These are phyloP conservation scores for Drosophila ustulata DNA, from an alignment of 2,888 invertebrate genomes.

Conservation along the genomic window DNA sequence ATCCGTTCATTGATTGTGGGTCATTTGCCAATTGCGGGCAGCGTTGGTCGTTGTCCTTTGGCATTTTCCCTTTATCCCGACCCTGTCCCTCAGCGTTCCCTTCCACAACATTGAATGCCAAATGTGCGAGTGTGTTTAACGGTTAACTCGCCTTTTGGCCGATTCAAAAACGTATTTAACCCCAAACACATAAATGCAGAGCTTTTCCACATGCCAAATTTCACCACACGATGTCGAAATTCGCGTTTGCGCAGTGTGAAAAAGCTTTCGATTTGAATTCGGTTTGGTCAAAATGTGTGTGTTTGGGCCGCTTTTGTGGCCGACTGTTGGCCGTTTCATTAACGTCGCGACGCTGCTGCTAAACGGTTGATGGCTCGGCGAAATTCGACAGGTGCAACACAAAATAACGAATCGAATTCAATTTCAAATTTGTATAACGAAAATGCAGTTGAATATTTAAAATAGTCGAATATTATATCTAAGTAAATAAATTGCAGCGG, in stretches of 20 bases:
- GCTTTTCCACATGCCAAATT: conserved; percentile 29
- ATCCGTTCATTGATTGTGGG: conserved; percentile 58
- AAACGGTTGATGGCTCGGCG: conserved; percentile 56
- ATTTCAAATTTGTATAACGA: conserved; percentile 26
- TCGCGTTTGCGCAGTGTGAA: conserved; percentile 59
- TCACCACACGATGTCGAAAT: conserved; percentile 51
- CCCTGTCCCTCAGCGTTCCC: background rate
- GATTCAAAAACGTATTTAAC: conserved; percentile 44
- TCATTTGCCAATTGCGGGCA: conserved; percentile 44
- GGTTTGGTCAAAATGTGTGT: conserved; percentile 18
- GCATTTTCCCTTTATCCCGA: background rate
- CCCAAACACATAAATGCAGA: conserved; percentile 11
- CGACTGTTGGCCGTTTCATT: conserved; percentile 67
- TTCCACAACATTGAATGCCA: conserved; percentile 55
- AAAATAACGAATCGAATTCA: conserved; percentile 25
- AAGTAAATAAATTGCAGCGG: conserved; percentile 32
- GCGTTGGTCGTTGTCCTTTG: background rate
- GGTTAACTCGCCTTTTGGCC: conserved; percentile 8
- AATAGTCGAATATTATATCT: conserved; percentile 15
- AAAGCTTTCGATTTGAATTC: conserved; percentile 51
- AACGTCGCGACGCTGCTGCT: conserved; percentile 74
- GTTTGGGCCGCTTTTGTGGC: conserved; percentile 50
- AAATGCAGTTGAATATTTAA: conserved; percentile 40
- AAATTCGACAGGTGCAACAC: conserved; percentile 24
- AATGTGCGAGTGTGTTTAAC: conserved; percentile 27